Conservation (phyloP, 1,140 invertebrate species). For the Macrobrachium nipponense region DNA sequence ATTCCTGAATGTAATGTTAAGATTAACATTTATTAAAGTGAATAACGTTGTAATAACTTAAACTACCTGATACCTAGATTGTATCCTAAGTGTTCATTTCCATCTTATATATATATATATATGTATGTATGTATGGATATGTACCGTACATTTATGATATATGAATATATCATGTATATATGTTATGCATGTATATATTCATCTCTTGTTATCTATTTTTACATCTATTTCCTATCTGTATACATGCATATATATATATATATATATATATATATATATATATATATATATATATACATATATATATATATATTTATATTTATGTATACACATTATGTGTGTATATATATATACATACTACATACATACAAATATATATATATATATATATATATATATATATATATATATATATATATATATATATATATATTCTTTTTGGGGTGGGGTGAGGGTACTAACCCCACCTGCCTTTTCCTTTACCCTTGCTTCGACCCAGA, state of each 20-base stretch:
- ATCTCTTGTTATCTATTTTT: too few species aligned
- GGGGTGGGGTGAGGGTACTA: not conserved
- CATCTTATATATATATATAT: not conserved
- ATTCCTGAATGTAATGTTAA: too few species aligned
- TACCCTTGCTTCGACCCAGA: not conserved
- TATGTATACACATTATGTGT: constrained; percentile 1
- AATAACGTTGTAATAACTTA: too few species aligned
- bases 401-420: constrained; percentile 27
- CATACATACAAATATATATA: not conserved
- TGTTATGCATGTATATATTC: not conserved
- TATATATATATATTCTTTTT: constrained; percentile 2
- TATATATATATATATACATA: constrained; percentile 13
- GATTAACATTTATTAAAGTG: too few species aligned
- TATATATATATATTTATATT: not conserved
- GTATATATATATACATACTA: not conserved
- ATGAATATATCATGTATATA: not conserved
- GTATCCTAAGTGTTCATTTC: too few species aligned
- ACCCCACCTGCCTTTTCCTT: constrained; percentile 1
- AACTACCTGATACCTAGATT: too few species aligned
- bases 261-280: not conserved
- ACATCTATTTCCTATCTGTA: not conserved
- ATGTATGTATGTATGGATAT: not conserved
- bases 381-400: constrained; percentile 6
- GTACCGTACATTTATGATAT: not conserved
- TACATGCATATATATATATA: not conserved